Evolutionary conservation across 2,113 vertebrate genomes (phyloP), one percentile per base, ranked within the genome.

Genomic region (Neopipo cinnamomea): DNA sequence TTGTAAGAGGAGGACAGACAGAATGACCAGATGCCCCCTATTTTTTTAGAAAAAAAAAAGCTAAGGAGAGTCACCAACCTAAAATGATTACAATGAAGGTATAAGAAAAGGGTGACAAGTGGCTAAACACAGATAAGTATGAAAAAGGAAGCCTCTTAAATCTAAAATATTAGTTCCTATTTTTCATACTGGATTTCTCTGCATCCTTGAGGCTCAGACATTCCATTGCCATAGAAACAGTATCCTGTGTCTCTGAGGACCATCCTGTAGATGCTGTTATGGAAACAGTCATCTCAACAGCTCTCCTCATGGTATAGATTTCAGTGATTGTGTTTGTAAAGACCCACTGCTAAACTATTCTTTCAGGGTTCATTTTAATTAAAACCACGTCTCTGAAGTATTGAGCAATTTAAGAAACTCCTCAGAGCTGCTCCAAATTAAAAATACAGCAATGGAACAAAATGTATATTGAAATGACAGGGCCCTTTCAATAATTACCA

Each of bases 191-290:
- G 61, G 35, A 58, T 84, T 95, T 84, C 55, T 67, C 56, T 61
- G 86, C 70, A 71, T 81, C 84, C 73, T 52, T 8, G 22, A 91
- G 89, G 84, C 86, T 89, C 42, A 78, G 73, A 35, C 77, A 18
- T 84, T 84, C 65, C 27, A 72, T 97, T 89, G 7, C 97, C 95
- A 97, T 97, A 86, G 97, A 95, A 96, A 95, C 95, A 77, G 84
- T 7, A 27, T 46, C 91, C 82, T 76, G 68, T 96, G 91, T 79
- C 89, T 65, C 42, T 33, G 70, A 75, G 90, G 91, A 77, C 8
- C 80, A 46, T 55, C n/a, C 90, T 59, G 93, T 63, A 77, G 87
- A 79, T 80, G 94, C 96, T 95, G 90, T 91, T 93, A 97, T 81
- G 93, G 96, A 93, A 94, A 96, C 94, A 85, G n/a, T 25, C 74